Conservation (phyloP, 1,140 invertebrate species). For the Oedothorax gibbosus region DNA sequence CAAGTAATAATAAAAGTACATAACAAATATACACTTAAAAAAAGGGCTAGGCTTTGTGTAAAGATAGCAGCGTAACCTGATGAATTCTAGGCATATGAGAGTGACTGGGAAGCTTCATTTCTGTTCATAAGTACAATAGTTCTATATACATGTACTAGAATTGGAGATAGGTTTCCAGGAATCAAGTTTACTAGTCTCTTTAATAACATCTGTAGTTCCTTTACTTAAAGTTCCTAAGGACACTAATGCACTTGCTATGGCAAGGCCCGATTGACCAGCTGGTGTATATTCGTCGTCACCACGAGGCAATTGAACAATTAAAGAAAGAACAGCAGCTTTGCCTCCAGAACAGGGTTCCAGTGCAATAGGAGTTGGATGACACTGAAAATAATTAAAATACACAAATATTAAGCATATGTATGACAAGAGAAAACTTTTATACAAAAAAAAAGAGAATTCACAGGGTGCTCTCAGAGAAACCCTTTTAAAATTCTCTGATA, state of each 20-base stretch:
- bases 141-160: conserved; percentile 62
- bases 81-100: conserved; percentile 18
- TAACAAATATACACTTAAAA: conserved; percentile 15
- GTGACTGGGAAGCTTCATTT: conserved; percentile 16
- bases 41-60: conserved; percentile 19
- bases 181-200: conserved; percentile 61
- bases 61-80: conserved; percentile 11
- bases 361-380: conserved; percentile 91
- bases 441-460: background rate
- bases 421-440: background rate
- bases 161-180: conserved; percentile 58
- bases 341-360: conserved; percentile 91
- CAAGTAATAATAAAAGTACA: conserved; percentile 1
- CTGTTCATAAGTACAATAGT: conserved; percentile 49
- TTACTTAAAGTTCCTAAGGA: conserved; percentile 75
- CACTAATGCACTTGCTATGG: conserved; percentile 86
- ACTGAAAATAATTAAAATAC: conserved; percentile 67
- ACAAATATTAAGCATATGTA: background rate
- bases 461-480: too few relatives aligned
- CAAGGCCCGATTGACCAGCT: conserved; percentile 74
- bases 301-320: conserved; percentile 85
- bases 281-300: conserved; percentile 60
- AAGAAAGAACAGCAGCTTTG: conserved; percentile 90
- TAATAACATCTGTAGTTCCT: conserved; percentile 60
- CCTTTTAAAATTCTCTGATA: too few relatives aligned